Conservation (phyloP, 2,113 vertebrate genomes). For the Pseudorectes ferrugineus region DNA sequence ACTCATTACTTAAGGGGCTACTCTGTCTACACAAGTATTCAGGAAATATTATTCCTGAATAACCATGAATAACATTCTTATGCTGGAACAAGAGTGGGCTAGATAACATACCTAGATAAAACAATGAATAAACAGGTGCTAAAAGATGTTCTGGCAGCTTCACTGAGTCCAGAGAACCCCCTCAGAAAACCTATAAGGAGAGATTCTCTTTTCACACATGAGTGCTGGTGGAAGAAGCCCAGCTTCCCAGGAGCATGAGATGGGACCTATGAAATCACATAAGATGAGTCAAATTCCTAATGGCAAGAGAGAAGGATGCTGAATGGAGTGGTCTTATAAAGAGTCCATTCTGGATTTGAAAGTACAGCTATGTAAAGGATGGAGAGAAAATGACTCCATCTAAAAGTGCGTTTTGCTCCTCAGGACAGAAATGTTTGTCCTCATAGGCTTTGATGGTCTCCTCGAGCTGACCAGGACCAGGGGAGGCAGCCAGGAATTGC, state of each 20-base stretch:
- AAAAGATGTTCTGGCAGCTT: neutral
- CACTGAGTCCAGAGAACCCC: neutral
- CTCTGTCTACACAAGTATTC: slow-evolving; percentile 4
- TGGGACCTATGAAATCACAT: neutral
- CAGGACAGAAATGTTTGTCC: neutral
- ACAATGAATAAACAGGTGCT: neutral
- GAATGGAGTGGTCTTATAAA: neutral
- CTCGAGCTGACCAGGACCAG: neutral
- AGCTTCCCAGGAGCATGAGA: neutral
- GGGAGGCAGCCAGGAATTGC: neutral
- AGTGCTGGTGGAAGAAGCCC: neutral
- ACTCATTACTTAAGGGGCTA: slow-evolving; percentile 44
- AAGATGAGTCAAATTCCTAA: neutral
- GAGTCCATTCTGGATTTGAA: neutral
- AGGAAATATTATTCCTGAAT: slow-evolving; percentile 27
- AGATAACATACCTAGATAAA: neutral
- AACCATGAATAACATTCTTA: neutral
- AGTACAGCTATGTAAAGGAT: fast-evolving
- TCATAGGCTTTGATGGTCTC: neutral
- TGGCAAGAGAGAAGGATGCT: neutral
- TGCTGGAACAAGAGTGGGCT: neutral
- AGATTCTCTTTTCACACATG: fast-evolving
- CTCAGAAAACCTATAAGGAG: neutral
- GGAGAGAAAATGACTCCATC: neutral
- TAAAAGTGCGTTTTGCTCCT: fast-evolving